A percentile compares a stretch with the other conserved stretches of the same genome.
Conservation (phyloP, 1,140 invertebrate species). For the Philopotamus ludificatus region DNA sequence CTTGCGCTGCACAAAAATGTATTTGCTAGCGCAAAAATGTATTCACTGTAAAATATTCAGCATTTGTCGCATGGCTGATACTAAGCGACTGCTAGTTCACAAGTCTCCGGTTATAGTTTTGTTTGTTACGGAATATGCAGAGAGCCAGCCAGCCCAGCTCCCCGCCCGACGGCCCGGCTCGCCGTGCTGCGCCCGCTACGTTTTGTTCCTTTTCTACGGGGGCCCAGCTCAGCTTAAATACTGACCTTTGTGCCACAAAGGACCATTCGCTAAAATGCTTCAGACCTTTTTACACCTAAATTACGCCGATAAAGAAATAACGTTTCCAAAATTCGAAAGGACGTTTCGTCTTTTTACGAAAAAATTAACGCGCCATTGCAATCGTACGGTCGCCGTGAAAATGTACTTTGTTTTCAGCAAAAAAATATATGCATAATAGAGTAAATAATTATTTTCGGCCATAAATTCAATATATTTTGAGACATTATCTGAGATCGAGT, state of each 20-base stretch:
- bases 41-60: constrained; percentile 8
- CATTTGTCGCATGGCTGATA: constrained; percentile 5
- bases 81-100: neutral
- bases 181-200: neutral
- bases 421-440: no score
- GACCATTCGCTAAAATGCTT: constrained; percentile 4
- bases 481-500: neutral
- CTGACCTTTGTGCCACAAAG: constrained; percentile 32
- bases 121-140: constrained; percentile 2
- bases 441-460: neutral
- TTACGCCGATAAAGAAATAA: neutral
- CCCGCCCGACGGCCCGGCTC: neutral
- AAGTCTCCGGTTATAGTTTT: constrained; percentile 2
- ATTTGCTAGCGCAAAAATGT: neutral
- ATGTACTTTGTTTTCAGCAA: no score
- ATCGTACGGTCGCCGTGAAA: no score
- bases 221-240: constrained; percentile 13
- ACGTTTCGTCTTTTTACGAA: no score
- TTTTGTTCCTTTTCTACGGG: constrained; percentile 5
- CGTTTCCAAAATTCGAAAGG: no score
- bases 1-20: no score
- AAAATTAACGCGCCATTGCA: no score
- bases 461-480: constrained; percentile 2
- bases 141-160: neutral
- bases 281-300: neutral